phyloP scores from a whole-genome alignment of 92 coral and sea anemone species.

The Epizoanthus illoricatus region DNA sequence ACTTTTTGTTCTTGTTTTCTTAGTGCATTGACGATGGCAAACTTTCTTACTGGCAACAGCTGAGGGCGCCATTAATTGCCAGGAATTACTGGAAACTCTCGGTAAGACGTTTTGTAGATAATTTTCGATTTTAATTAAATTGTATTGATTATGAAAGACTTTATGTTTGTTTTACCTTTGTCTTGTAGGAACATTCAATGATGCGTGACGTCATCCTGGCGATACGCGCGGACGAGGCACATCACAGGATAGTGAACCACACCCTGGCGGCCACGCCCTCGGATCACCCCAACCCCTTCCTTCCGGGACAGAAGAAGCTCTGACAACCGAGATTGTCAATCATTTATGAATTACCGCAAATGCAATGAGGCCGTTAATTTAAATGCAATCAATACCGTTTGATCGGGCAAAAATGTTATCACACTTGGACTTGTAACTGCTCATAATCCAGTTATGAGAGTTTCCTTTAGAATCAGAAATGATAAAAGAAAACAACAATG shows the following conservation, averaged over 20 bases:
- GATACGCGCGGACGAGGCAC: slow-evolving; percentile 65
- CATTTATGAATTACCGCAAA: too few relatives aligned
- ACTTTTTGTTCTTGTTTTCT: neutral
- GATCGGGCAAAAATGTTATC: too few relatives aligned
- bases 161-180: neutral
- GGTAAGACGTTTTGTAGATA: slow-evolving; percentile 31
- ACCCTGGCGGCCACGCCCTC: slow-evolving; percentile 55
- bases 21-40: slow-evolving; percentile 37
- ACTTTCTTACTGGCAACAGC: slow-evolving; percentile 33
- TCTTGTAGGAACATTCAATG: slow-evolving; percentile 42
- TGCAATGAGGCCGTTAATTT: too few relatives aligned
- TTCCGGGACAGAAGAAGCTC: slow-evolving; percentile 54
- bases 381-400: too few relatives aligned
- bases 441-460: too few relatives aligned
- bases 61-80: slow-evolving; percentile 52
- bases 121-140: neutral
- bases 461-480: too few relatives aligned
- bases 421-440: too few relatives aligned
- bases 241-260: slow-evolving; percentile 60
- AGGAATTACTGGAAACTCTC: slow-evolving; percentile 56
- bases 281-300: slow-evolving; percentile 60
- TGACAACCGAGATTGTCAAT: neutral
- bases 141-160: neutral
- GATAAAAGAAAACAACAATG: too few relatives aligned
- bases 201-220: slow-evolving; percentile 64